These are phyloP conservation scores for Drosophila paulistorum DNA, from an alignment of 1,140 invertebrate genomes.

Conservation along the genomic window DNA sequence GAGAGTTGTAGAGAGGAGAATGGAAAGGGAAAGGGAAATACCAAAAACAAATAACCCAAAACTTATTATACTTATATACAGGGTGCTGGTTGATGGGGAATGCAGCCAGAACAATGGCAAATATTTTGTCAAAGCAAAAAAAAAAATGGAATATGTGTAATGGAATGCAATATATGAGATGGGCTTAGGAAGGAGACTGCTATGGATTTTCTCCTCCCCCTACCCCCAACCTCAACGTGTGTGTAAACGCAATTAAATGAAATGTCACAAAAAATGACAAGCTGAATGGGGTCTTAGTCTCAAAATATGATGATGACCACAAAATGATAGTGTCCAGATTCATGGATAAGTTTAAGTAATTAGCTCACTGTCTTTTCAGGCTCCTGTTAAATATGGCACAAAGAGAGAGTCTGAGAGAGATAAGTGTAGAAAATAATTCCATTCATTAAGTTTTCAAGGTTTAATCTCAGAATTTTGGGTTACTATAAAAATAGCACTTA, in stretches of 20 bases:
- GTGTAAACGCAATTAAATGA: conserved; percentile 34
- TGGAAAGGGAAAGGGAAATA: not conserved
- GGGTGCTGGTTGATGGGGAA: too few species aligned
- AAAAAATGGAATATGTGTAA: not conserved
- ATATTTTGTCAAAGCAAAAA: not conserved
- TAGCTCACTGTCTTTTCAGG: conserved; percentile 9
- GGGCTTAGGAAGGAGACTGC: not conserved
- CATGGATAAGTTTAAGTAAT: conserved; percentile 34
- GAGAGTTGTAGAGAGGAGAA: not conserved
- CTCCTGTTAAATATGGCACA: not conserved
- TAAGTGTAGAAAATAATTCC: too few species aligned
- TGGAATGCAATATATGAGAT: conserved; percentile 7
- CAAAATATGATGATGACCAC: conserved; percentile 8
- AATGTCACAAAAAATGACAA: conserved; percentile 43
- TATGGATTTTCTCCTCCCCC: not conserved
- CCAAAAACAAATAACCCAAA: conserved; percentile 54
- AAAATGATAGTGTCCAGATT: conserved; percentile 10
- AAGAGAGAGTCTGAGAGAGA: not conserved
- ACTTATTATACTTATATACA: conserved; percentile 35
- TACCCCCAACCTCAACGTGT: not conserved
- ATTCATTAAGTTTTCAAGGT: too few species aligned
- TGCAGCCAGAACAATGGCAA: conserved; percentile 4
- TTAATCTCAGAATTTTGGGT: too few species aligned
- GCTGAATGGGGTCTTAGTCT: not conserved
- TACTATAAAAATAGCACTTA: too few species aligned